phyloP scores from a whole-genome alignment of 2,113 vertebrate genomes.

The Amphiprion percula region DNA sequence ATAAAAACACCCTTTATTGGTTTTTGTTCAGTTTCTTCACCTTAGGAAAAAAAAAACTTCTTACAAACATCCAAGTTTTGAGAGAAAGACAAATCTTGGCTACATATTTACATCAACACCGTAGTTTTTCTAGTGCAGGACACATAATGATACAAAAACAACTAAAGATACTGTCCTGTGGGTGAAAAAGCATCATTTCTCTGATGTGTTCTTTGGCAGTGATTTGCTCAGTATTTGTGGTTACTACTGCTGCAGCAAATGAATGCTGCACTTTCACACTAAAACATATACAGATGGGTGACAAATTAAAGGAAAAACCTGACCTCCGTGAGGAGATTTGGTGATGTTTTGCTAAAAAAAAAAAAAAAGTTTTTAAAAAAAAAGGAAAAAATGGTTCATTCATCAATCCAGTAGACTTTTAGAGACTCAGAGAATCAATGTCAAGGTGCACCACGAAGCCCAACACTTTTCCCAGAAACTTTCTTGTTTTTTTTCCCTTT shows the following conservation, averaged over 20 bases:
- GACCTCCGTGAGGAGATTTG: too few relatives aligned
- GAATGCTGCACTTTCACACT: conserved; percentile 19
- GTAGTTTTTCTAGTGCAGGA: conserved; percentile 20
- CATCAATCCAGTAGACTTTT: too few relatives aligned
- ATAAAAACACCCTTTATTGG: conserved; percentile 44
- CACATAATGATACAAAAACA: conserved; percentile 6
- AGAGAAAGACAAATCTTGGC: conserved; percentile 23
- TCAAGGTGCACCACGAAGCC: too few relatives aligned
- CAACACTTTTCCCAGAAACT: too few relatives aligned
- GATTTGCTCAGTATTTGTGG: neutral
- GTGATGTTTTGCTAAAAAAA: too few relatives aligned
- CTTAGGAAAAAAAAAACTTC: conserved; percentile 19
- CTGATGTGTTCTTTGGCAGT: conserved; percentile 10
- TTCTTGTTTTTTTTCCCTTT: too few relatives aligned
- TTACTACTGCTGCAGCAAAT: conserved; percentile 8
- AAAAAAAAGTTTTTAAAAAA: too few relatives aligned
- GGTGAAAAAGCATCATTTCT: conserved; percentile 12
- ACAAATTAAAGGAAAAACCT: too few relatives aligned
- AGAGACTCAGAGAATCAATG: too few relatives aligned
- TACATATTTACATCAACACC: conserved; percentile 58
- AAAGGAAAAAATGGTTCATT: too few relatives aligned
- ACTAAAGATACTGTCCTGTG: conserved; percentile 7
- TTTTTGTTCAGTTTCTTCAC: conserved; percentile 22
- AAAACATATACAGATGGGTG: conserved; percentile 4
- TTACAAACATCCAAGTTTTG: conserved; percentile 25